Conservation (phyloP, 2,888 invertebrate genomes). For the Rhodophaea formosa region DNA sequence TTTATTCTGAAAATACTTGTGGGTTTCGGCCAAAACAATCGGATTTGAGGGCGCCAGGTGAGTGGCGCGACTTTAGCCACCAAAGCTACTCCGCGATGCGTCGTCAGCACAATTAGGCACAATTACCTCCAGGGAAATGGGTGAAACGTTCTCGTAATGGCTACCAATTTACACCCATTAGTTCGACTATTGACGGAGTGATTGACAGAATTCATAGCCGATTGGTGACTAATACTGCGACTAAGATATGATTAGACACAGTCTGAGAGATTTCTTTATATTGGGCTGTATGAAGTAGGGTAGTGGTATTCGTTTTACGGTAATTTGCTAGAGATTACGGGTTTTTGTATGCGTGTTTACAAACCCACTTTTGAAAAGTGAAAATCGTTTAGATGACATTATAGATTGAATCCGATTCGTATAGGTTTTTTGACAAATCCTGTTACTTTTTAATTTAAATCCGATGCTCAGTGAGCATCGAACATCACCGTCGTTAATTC, state of each 20-base stretch:
- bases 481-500: not conserved
- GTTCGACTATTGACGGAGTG: constrained; percentile 44
- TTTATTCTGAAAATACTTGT: constrained; percentile 29
- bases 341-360: constrained; percentile 31
- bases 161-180: constrained; percentile 57
- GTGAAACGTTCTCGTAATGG: constrained; percentile 63
- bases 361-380: constrained; percentile 33
- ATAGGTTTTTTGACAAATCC: not conserved
- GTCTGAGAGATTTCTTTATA: constrained; percentile 27
- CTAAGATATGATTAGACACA: constrained; percentile 49
- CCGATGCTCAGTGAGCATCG: too few relatives aligned
- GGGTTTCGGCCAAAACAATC: constrained; percentile 29
- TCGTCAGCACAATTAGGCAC: constrained; percentile 37
- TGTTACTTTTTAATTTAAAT: constrained; percentile 5
- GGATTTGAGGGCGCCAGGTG: constrained; percentile 31
- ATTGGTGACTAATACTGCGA: constrained; percentile 31
- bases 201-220: constrained; percentile 44
- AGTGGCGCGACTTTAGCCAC: constrained; percentile 34
- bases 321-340: constrained; percentile 33
- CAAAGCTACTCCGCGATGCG: constrained; percentile 33
- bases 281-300: constrained; percentile 27
- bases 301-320: constrained; percentile 43
- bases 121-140: constrained; percentile 45
- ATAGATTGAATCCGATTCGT: constrained; percentile 8
- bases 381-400: constrained; percentile 26